Conservation (phyloP, 2,797 vertebrate genomes). For the Ptychadena robeensis region DNA sequence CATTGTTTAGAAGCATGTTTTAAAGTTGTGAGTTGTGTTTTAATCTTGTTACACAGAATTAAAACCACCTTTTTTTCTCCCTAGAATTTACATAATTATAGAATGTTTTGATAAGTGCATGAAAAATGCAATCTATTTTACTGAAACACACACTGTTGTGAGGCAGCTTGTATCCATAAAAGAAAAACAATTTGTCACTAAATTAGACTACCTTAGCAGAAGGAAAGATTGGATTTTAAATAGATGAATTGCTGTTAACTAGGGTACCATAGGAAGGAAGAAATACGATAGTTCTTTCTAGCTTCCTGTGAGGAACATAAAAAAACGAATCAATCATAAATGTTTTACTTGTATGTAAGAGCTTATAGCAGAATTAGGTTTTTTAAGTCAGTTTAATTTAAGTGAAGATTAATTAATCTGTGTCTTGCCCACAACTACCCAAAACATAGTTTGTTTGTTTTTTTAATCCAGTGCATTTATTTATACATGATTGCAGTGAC, state of each 20-base stretch:
- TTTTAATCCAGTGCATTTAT: background rate
- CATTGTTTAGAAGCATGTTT: background rate
- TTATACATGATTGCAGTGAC: too few relatives aligned
- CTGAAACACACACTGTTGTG: background rate
- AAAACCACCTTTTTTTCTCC: background rate
- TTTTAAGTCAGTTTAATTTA: too few relatives aligned
- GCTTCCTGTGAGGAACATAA: background rate
- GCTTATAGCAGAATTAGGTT: background rate
- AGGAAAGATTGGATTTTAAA: conserved; percentile 35
- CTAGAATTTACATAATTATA: conserved; percentile 13
- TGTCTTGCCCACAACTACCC: too few relatives aligned
- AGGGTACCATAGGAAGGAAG: conserved; percentile 13
- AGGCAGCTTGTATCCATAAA: background rate
- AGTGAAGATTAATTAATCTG: too few relatives aligned
- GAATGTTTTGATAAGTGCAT: conserved; percentile 11
- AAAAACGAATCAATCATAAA: conserved; percentile 18
- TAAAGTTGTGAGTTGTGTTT: background rate
- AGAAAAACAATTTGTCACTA: conserved; percentile 20
- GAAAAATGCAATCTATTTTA: conserved; percentile 1
- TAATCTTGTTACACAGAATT: conserved; percentile 9
- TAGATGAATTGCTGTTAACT: conserved; percentile 30
- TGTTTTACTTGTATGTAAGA: background rate
- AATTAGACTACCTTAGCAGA: conserved; percentile 25
- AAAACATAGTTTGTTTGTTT: background rate
- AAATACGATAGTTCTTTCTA: conserved; percentile 30